Conservation (phyloP, 2,113 vertebrate genomes). For the Dipodomys spectabilis region DNA sequence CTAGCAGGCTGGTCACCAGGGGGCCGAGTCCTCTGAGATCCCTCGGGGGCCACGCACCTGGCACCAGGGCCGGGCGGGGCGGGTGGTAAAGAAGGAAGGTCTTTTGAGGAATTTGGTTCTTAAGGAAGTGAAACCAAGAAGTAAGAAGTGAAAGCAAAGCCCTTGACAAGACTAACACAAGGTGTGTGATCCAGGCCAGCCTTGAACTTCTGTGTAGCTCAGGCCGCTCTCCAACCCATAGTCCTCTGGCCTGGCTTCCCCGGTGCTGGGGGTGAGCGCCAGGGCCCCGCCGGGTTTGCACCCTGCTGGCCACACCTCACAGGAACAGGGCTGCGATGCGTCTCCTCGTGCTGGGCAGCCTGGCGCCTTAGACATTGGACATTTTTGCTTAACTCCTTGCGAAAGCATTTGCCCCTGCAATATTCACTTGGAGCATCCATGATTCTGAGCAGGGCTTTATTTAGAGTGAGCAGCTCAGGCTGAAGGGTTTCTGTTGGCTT, state of each 20-base stretch:
- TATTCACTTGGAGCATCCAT: background rate
- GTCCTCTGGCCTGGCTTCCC: background rate
- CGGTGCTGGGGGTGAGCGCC: background rate
- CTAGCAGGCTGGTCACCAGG: too few relatives aligned
- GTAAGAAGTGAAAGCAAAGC: too few relatives aligned
- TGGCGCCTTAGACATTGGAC: too few relatives aligned
- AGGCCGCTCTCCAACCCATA: background rate
- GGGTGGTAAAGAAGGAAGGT: constrained; percentile 11
- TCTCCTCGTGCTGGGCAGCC: background rate
- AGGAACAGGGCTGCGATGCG: background rate
- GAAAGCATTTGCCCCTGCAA: background rate
- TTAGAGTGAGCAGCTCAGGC: background rate
- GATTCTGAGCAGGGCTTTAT: background rate
- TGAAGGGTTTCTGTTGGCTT: too few relatives aligned
- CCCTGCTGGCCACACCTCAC: too few relatives aligned
- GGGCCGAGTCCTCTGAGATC: too few relatives aligned
- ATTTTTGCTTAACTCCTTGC: too few relatives aligned
- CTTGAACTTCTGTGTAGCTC: background rate
- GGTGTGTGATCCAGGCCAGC: too few relatives aligned
- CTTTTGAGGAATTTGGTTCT: constrained; percentile 76
- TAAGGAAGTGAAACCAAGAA: constrained; percentile 63
- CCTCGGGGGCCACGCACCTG: too few relatives aligned
- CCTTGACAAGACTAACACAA: too few relatives aligned
- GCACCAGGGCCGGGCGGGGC: too few relatives aligned
- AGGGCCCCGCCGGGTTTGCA: too few relatives aligned